Evolutionary conservation across 2,113 vertebrate genomes (phyloP), one percentile per base, ranked within the genome.

Genomic region (Indicator indicator): DNA sequence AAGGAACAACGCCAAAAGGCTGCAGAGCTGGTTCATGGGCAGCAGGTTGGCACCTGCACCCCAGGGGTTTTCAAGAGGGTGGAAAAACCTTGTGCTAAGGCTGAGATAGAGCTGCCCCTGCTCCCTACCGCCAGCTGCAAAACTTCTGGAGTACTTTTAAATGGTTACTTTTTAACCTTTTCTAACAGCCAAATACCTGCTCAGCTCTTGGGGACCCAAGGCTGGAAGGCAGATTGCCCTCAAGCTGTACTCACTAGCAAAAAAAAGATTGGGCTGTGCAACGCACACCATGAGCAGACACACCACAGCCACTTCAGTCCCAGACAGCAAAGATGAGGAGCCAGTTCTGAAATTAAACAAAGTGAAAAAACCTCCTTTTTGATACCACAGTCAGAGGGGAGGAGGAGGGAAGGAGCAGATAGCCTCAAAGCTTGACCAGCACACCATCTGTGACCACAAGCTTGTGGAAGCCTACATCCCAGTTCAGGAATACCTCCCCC

Each of bases 331-430:
- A 71, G 75, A 64, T 54, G 74, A 86, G 72, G 65, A 91, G 50
- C 82, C 92, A 89, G 80, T 70, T 78, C 70, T n/a, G 70, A 93
- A 92, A 83, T 32, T 65, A 91, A 95, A 32, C 69, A 4, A 58
- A 83, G 89, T 83, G 85, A 79, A 48, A 92, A 5, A 23, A 27
- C 50, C n/a, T 60, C 55, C 6, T 36, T 69, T 73, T 64, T 24
- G 4, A 85, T 65, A 72, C 73, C 91, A 18, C 3, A 71, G 60
- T n/a, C 33, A 52, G 42, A 73, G 64, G 38, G 46, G 63, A 75
- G 69, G 12, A 36, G 40, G 85, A 75, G 86, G 85, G 83, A 74
- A 83, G 82, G 73, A 40, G 18, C 1, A 54, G 76, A 69, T 6
- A 46, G 69, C 64, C 73, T 50, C 72, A 46, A 80, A 94, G 94